Conservation (phyloP, 2,113 vertebrate genomes). For the Megaceryle torquata region DNA sequence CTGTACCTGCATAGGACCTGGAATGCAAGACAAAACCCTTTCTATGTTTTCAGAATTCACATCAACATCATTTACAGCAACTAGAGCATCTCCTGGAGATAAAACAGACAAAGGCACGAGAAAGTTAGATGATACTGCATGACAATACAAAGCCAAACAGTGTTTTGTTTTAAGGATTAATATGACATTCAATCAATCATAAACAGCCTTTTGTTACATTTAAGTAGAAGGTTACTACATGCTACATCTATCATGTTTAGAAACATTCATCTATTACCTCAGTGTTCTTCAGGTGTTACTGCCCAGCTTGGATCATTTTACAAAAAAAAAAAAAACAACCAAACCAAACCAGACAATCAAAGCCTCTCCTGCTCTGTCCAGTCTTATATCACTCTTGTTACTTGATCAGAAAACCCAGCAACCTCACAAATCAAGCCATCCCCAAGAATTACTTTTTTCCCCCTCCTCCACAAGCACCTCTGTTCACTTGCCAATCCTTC, state of each 20-base stretch:
- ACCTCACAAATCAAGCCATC: not conserved
- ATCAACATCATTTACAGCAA: constrained; percentile 95
- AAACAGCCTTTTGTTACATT: not conserved
- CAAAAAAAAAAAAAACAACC: not conserved
- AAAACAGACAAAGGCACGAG: constrained; percentile 9
- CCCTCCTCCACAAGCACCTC: not conserved
- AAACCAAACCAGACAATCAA: not conserved
- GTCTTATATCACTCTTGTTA: not conserved
- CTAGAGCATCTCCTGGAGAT: constrained; percentile 85
- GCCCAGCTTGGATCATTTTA: not conserved
- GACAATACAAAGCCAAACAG: not conserved
- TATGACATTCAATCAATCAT: not conserved
- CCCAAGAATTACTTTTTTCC: not conserved
- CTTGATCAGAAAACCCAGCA: not conserved
- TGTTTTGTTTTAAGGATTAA: not conserved
- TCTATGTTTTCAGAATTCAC: constrained; percentile 94
- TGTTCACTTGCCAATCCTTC: not conserved
- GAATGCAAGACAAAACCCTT: constrained; percentile 92
- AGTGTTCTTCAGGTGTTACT: not conserved
- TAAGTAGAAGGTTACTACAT: not conserved
- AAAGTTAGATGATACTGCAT: not conserved
- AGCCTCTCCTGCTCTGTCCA: not conserved
- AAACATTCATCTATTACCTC: not conserved
- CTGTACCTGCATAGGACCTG: constrained; percentile 90
- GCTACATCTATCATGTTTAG: not conserved